phyloP scores from a whole-genome alignment of 2,888 invertebrate species.

The Zhuqinia jingwanae region DNA sequence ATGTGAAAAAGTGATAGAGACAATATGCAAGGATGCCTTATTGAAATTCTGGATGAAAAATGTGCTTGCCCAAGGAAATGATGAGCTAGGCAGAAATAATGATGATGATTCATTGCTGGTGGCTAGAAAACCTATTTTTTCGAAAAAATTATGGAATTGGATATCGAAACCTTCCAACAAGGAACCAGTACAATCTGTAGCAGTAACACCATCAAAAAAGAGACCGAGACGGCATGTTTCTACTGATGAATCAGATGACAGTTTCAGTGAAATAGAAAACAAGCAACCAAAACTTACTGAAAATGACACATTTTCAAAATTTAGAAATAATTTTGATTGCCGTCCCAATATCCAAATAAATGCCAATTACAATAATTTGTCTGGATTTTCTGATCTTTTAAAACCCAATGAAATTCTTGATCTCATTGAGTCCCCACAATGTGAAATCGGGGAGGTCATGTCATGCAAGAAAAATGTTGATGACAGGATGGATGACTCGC shows the following conservation, averaged over 20 bases:
- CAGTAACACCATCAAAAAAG: slow-evolving; percentile 23
- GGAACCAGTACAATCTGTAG: neutral
- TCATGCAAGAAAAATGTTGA: neutral
- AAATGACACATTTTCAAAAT: neutral
- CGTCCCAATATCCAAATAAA: neutral
- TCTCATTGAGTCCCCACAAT: slow-evolving; percentile 27
- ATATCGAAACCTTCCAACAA: neutral
- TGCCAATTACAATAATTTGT: neutral
- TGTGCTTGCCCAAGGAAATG: slow-evolving; percentile 16
- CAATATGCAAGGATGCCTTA: slow-evolving; percentile 20
- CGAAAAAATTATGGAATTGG: slow-evolving; percentile 43
- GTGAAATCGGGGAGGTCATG: slow-evolving; percentile 41
- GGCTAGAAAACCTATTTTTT: neutral
- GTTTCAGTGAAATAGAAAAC: slow-evolving; percentile 10
- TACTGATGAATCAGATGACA: neutral
- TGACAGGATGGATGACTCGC: neutral
- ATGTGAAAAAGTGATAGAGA: slow-evolving; percentile 8
- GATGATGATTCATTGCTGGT: neutral
- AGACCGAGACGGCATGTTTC: neutral
- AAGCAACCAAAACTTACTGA: slow-evolving; percentile 16
- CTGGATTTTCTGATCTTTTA: neutral
- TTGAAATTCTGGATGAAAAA: slow-evolving; percentile 49
- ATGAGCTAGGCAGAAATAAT: neutral
- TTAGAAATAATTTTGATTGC: neutral
- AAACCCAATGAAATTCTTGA: slow-evolving; percentile 6